Evolutionary conservation across 2,113 vertebrate genomes (phyloP).

Genomic region (Otocyon megalotis): DNA sequence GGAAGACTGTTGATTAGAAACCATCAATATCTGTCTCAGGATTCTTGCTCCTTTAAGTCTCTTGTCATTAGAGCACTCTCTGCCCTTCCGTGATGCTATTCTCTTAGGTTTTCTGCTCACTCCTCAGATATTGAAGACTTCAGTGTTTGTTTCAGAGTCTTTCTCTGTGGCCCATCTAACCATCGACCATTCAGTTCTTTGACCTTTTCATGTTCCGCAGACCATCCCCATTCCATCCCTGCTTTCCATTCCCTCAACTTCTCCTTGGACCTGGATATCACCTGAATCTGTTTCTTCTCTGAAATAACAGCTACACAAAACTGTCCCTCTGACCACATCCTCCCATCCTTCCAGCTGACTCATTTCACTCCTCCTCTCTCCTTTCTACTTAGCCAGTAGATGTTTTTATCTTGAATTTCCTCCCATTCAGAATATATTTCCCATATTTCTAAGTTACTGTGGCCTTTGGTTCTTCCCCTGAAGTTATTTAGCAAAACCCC

Average conservation of each 20-base stretch:
- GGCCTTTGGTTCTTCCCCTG: not conserved
- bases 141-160: not conserved
- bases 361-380: not conserved
- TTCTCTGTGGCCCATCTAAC: not conserved
- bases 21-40: not conserved
- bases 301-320: not conserved
- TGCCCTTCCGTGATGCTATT: not conserved
- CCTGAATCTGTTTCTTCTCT: not conserved
- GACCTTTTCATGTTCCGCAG: not conserved
- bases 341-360: not conserved
- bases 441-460: not conserved
- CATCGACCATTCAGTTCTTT: not conserved
- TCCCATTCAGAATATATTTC: not conserved
- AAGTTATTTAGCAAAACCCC: not conserved
- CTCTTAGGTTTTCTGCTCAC: not conserved
- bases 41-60: not conserved
- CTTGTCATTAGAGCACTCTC: too few species aligned
- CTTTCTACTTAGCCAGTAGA: not conserved
- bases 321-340: not conserved
- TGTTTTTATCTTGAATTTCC: not conserved
- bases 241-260: not conserved
- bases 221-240: not conserved
- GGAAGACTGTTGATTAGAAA: not conserved
- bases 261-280: not conserved
- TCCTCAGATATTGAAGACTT: not conserved